Base-by-base conservation (phyloP, 2,888 invertebrate species). In the Myopa testacea region DNA sequence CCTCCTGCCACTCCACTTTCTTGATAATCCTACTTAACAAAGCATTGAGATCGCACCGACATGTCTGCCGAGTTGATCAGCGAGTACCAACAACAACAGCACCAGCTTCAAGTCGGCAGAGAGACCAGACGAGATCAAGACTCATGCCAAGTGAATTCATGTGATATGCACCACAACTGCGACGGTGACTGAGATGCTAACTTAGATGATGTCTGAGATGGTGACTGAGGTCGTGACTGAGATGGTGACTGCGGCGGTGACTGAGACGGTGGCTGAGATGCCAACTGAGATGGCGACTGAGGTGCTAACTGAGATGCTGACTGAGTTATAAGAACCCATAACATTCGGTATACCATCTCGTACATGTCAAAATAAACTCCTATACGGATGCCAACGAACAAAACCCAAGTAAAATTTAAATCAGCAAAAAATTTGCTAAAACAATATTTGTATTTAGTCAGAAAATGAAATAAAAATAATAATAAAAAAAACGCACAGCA, bases 21-120 rank as follows among this genome's bases (percentile, higher is more conserved):
- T 38, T 26, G 62, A 26, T 65, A 74, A 74, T 74, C 74, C 65
- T 60, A 60, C 65, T 65, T 52, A 74, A n/a, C 63, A 65, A 74
- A 74, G 63, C 16, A 63, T 50, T 45, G 45, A 52, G 52, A 74
- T 65, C 63, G 74, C 74, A 74, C 74, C 74, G 63, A 50, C 8
- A 52, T 65, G 74, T 74, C 74, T 74, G 65, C n/a, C 74, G 50
- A 52, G 52, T n/a, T 2, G 55, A 55, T n/a, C 55, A 3, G 10
- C 67, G 40, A 40, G 7, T 10, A 45, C 6, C 65, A 45, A 62
- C 50, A n/a, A 19, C 71, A n/a, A n/a, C 7, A 45, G 50, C 4
- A 69, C 6, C 69, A 72, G 60, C 72, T 12, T 38, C 40, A 37
- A 16, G 40, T 19, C 68, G 10, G 19, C 45, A 50, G 58, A 55